A percentile compares a stretch with the other conserved stretches of the same genome.
These are phyloP conservation scores for Andrena flavipes DNA, from an alignment of 2,888 invertebrate genomes.

Conservation along the genomic window DNA sequence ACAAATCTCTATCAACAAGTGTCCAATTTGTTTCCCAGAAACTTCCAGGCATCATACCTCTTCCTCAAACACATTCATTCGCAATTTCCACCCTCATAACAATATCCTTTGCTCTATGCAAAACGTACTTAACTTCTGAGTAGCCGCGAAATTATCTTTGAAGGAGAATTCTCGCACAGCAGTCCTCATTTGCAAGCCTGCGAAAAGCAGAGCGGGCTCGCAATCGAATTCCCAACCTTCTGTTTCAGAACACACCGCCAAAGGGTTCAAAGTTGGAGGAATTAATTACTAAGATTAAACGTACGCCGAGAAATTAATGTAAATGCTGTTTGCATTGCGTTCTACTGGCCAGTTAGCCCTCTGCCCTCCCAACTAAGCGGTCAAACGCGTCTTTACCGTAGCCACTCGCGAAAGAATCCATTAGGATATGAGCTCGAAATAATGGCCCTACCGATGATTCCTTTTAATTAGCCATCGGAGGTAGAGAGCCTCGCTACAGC, in stretches of 20 bases:
- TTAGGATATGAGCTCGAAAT: slow-evolving; percentile 60
- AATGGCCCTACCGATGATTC: slow-evolving; percentile 47
- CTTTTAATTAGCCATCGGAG: slow-evolving; percentile 59
- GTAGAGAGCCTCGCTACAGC: background rate
- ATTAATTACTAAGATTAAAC: background rate
- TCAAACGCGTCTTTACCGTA: slow-evolving; percentile 23
- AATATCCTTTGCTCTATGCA: too few species aligned
- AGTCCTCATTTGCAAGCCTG: background rate
- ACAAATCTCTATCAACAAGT: too few species aligned
- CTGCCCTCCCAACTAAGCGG: background rate
- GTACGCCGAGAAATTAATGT: background rate
- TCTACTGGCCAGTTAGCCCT: slow-evolving; percentile 3
- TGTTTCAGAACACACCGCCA: background rate
- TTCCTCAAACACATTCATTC: too few species aligned
- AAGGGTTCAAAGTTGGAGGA: background rate
- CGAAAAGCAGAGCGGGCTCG: background rate
- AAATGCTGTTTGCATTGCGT: slow-evolving; percentile 20
- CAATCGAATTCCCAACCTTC: background rate
- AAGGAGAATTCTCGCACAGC: too few species aligned
- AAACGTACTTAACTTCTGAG: too few species aligned
- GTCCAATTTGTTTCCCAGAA: too few species aligned
- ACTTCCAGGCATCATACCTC: too few species aligned
- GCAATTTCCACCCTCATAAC: too few species aligned
- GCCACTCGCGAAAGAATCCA: slow-evolving; percentile 43
- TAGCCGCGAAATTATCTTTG: too few species aligned